Percentiles rank a stretch among this genome's conserved stretches.
Conservation (phyloP, 2,797 vertebrate genomes). For the Alouatta caraya region DNA sequence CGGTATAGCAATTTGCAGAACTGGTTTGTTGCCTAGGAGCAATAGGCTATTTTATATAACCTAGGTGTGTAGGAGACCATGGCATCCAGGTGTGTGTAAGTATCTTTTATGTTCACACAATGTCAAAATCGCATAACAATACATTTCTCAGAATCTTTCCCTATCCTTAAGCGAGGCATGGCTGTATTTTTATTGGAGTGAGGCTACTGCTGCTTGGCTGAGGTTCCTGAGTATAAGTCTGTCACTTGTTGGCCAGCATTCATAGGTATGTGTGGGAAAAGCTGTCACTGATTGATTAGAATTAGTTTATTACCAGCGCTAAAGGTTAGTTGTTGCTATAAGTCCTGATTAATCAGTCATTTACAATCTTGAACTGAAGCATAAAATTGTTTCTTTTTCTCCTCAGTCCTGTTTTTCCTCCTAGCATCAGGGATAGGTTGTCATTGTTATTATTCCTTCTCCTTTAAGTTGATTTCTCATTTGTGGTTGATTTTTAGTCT, state of each 20-base stretch:
- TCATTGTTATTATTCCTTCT: not conserved
- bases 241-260: not conserved
- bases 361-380: not conserved
- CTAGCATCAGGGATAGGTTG: not conserved
- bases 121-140: fast-evolving
- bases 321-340: not conserved
- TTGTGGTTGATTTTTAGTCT: not conserved
- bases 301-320: not conserved
- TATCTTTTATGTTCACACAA: not conserved
- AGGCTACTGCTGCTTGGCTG: not conserved
- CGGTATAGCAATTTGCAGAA: not conserved
- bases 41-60: not conserved
- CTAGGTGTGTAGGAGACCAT: not conserved
- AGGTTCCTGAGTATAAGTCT: not conserved
- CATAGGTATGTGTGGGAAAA: not conserved
- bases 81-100: not conserved
- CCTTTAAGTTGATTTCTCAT: not conserved
- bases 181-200: not conserved
- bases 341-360: not conserved
- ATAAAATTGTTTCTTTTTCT: not conserved
- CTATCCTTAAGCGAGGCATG: not conserved
- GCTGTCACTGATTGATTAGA: not conserved
- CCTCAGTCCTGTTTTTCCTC: not conserved
- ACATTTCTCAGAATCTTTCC: too few relatives aligned
- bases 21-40: not conserved